Evolutionary conservation across 2,113 vertebrate species (phyloP).

Genomic region (Bos javanicus): DNA sequence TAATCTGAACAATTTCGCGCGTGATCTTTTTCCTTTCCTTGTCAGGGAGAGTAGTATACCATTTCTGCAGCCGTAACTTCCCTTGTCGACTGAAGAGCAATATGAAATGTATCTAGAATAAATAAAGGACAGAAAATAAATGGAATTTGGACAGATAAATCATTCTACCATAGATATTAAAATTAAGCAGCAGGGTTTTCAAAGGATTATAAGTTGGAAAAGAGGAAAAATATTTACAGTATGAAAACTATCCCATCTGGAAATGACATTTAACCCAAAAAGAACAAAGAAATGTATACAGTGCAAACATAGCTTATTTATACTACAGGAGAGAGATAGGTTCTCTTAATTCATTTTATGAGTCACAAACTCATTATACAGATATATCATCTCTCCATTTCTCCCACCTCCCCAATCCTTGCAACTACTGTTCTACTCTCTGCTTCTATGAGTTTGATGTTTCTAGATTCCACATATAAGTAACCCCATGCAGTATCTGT

Average conservation of each 20-base stretch:
- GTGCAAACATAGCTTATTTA: background rate
- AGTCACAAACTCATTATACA: background rate
- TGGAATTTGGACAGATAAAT: background rate
- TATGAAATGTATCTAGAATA: slow-evolving; percentile 93
- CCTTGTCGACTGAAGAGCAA: slow-evolving; percentile 98
- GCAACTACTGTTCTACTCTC: background rate
- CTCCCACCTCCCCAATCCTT: background rate
- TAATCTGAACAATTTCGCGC: slow-evolving; percentile 91
- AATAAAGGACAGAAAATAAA: slow-evolving; percentile 56
- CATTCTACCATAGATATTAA: background rate
- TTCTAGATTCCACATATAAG: background rate
- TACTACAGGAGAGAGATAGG: background rate
- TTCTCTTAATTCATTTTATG: background rate
- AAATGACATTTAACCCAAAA: background rate
- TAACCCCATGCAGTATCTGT: background rate
- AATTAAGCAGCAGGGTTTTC: background rate
- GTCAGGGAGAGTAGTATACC: slow-evolving; percentile 93
- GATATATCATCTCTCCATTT: background rate
- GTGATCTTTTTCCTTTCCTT: slow-evolving; percentile 96
- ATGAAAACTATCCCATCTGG: background rate
- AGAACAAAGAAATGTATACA: background rate
- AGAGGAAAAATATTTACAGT: background rate
- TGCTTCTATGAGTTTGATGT: background rate
- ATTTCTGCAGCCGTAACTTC: slow-evolving; percentile 96
- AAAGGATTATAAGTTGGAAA: background rate